Evolutionary conservation across 2,797 vertebrate species (phyloP), one percentile per base, ranked within the genome.

Genomic region (Glyptemys insculpta): DNA sequence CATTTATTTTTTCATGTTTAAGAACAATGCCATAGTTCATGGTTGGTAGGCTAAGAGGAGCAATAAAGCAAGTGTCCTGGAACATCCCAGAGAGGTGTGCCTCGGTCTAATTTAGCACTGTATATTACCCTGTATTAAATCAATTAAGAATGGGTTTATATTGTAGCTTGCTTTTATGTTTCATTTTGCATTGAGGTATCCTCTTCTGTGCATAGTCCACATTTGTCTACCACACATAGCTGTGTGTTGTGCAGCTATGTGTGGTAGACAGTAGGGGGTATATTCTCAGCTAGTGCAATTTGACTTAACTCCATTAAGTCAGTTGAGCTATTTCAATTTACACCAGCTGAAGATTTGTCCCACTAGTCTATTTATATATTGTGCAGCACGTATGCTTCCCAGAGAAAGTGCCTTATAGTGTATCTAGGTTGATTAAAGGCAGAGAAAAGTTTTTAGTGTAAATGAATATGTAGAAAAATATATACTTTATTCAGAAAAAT

Each of bases 231-330:
- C n/a, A n/a, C n/a, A n/a, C 19, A 50, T 68, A 86, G 57, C 31
- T 15, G 14, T 37, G n/a, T 4, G 2, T 6, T 23, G 0, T 21
- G 14, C 44, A 4, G 4, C 11, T 81, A 34, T 19, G 10, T 65
- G 19, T 5, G 78, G 5, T 0, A 76, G 21, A 8, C 2, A 10
- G 1, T 4, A 8, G 3, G 1, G 1, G 1, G 1, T 84, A 6
- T 12, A 10, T 52, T 93, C 81, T 79, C 44, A 0, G 5, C 52
- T 79, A 47, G 47, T 19, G 4, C 72, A 16, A 37, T 15, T 44
- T 62, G 34, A 12, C 3, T 5, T 16, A 5, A 5, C 31, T 72
- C 23, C 3, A 0, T 0, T 5, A 31, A 47, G 54, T 3, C 5
- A 76, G 16, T 1, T 1, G 9, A 5, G 5, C 14, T 3, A 37